Base-by-base conservation (phyloP, 2,113 vertebrate genomes). In the Mesocricetus auratus region DNA sequence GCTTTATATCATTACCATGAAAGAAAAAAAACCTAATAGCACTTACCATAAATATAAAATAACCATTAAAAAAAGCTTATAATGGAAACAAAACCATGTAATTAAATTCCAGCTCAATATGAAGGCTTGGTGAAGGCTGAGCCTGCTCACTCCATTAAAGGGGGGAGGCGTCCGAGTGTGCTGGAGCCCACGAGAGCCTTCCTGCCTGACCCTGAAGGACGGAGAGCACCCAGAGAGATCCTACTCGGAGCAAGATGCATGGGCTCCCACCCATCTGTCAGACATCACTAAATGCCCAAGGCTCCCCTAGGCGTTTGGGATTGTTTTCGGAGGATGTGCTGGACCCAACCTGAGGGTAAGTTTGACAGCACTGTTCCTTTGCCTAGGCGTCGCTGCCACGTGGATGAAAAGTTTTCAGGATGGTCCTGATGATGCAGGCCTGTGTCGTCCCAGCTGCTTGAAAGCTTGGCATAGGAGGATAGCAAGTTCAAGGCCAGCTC, bases 41-140 rank as follows among this genome's bases (percentile, higher is more conserved):
- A 96, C 95, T 97, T 98, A 98, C 97, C 97, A 97, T 96, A 97
- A 97, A 97, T 97, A 96, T 83, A 79, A 97, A 97, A 97, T 97
- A 97, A 96, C 91, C 86, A 87, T 96, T 86, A 36, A 96, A 96
- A 96, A 97, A 96, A 94, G 79, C 42, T 16, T 92, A 94, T 94
- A 97, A 97, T 97, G 97, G 97, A 97, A 97, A 96, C 93, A 95
- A 97, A 97, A 86, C 91, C 93, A 58, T 68, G 78, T 98, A 97
- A 97, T 97, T 97, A 96, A 97, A 97, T 97, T 96, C 88, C 89
- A 94, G 92, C 86, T 96, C 90, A 50, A 81, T 90, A 88, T 58
- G 96, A 94, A 96, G 90, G 90, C 79, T 94, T 96, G 95, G 77
- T 42, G 94, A 96, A 82, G 96, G 87, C 94, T 7, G 83, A 93